These are phyloP conservation scores for Scortum barcoo DNA, from an alignment of 2,113 vertebrate species.

Conservation along the genomic window DNA sequence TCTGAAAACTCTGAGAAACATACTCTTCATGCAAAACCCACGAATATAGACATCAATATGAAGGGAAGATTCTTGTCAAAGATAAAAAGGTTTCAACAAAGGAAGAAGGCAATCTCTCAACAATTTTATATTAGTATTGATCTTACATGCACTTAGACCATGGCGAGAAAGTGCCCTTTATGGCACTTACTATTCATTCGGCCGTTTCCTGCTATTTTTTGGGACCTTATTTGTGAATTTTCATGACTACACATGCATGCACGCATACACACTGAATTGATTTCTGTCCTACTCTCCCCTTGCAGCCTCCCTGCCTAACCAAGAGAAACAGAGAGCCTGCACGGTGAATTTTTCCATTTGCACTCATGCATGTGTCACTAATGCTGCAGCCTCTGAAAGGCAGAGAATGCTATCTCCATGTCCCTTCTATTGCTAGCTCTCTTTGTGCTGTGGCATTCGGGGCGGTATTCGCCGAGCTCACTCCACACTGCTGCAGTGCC, in stretches of 20 bases:
- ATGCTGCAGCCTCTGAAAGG: constrained; percentile 67
- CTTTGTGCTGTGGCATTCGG: constrained; percentile 57
- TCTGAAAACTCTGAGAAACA: constrained; percentile 16
- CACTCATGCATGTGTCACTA: constrained; percentile 78
- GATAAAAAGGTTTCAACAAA: constrained; percentile 29
- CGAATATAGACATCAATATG: constrained; percentile 4
- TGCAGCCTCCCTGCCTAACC: constrained; percentile 19
- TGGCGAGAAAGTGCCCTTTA: constrained; percentile 7
- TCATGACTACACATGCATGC: constrained; percentile 39
- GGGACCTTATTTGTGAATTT: constrained; percentile 26
- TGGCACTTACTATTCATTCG: neutral
- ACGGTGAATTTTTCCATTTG: constrained; percentile 63
- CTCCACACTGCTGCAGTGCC: constrained; percentile 51
- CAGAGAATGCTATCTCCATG: constrained; percentile 57
- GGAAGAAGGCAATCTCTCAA: neutral
- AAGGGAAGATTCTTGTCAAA: neutral
- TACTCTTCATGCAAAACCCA: constrained; percentile 6
- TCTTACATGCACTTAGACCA: constrained; percentile 1
- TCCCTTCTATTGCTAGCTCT: constrained; percentile 54
- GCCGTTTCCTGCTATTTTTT: constrained; percentile 31
- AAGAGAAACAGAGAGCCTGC: constrained; percentile 47
- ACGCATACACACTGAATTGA: constrained; percentile 27
- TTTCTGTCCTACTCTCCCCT: constrained; percentile 26
- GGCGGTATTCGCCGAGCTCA: constrained; percentile 43
- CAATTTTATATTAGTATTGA: constrained; percentile 31